These are phyloP conservation scores for Bombycilla garrulus DNA, from an alignment of 2,113 vertebrate species.

Conservation along the genomic window DNA sequence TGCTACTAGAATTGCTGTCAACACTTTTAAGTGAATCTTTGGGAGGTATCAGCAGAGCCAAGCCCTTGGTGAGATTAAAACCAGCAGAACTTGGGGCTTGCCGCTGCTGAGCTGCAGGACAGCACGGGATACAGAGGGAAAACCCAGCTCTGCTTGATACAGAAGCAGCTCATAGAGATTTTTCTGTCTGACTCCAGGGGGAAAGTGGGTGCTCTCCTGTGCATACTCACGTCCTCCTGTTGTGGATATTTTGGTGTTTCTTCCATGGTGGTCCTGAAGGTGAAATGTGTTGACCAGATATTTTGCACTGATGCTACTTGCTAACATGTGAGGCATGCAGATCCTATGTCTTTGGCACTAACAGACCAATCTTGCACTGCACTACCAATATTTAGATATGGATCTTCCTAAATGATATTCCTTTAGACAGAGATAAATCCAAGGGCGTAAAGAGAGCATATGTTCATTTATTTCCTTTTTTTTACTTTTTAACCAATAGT, in stretches of 20 bases:
- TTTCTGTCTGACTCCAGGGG: not conserved
- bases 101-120: not conserved
- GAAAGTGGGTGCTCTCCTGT: not conserved
- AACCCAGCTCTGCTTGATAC: not conserved
- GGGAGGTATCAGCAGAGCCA: not conserved
- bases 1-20: conserved; percentile 2
- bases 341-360: not conserved
- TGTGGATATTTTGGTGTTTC: not conserved
- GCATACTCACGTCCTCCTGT: rapidly evolving
- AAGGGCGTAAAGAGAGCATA: not conserved
- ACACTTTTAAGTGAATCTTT: not conserved
- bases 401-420: not conserved
- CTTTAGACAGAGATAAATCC: not conserved
- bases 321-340: not conserved
- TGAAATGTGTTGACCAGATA: not conserved
- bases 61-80: not conserved
- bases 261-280: not conserved
- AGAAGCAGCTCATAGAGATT: not conserved
- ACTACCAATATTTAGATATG: not conserved
- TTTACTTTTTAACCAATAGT: not conserved
- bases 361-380: not conserved
- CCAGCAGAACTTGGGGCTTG: not conserved
- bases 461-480: not conserved
- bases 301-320: not conserved
- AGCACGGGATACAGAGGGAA: rapidly evolving